Conservation (phyloP, 2,797 vertebrate genomes). For the Eidolon dupreanum region DNA sequence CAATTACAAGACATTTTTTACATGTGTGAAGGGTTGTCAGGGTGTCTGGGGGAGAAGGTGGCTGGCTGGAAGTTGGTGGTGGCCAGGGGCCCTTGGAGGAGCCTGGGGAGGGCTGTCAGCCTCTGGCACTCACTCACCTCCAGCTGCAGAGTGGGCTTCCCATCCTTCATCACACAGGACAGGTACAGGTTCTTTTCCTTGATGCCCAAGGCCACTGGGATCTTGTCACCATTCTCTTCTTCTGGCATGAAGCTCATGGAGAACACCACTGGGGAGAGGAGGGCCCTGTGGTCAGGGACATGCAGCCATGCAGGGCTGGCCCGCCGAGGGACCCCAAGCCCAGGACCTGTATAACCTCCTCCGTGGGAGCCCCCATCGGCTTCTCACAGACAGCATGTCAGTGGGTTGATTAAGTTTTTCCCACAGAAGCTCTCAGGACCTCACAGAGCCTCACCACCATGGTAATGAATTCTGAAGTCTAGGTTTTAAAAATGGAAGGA, state of each 20-base stretch:
- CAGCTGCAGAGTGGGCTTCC: slow-evolving; percentile 72
- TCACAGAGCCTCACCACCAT: neutral
- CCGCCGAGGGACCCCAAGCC: neutral
- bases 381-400: neutral
- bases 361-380: neutral
- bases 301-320: neutral
- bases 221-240: slow-evolving; percentile 46
- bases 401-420: neutral
- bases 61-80: neutral
- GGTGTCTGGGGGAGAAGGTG: neutral
- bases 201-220: slow-evolving; percentile 70
- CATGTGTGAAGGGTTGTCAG: neutral
- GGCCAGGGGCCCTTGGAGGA: neutral
- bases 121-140: slow-evolving; percentile 62
- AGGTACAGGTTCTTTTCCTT: slow-evolving; percentile 73
- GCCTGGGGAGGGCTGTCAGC: neutral
- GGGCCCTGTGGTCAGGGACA: neutral
- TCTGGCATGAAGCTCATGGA: slow-evolving; percentile 69
- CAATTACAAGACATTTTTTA: neutral
- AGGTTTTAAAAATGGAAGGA: neutral
- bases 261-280: slow-evolving; percentile 68
- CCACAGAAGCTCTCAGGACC: neutral
- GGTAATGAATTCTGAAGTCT: neutral
- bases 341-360: neutral
- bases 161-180: slow-evolving; percentile 59